phyloP scores from a whole-genome alignment of 2,888 invertebrate species.

The Aradus depressus region DNA sequence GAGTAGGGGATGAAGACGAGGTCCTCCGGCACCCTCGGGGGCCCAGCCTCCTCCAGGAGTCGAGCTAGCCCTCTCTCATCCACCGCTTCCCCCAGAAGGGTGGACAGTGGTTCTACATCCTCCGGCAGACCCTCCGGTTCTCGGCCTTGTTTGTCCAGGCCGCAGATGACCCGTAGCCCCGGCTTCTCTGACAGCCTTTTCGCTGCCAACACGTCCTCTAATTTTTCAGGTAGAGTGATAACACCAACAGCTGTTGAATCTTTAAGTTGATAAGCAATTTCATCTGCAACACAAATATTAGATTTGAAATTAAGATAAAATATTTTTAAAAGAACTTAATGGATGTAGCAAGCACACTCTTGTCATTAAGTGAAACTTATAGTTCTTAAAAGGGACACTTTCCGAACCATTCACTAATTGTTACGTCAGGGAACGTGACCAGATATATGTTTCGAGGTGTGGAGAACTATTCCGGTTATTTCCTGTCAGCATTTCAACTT shows the following conservation, averaged over 20 bases:
- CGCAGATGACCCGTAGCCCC: slow-evolving; percentile 13
- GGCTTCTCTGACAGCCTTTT: slow-evolving; percentile 8
- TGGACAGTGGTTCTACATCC: slow-evolving; percentile 1
- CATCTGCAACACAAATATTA: slow-evolving; percentile 17
- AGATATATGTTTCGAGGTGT: too few relatives aligned
- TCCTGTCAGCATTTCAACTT: too few relatives aligned
- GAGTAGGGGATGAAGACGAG: slow-evolving; percentile 21
- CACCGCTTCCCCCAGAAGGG: background rate
- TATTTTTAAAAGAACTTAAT: too few relatives aligned
- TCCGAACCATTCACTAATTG: too few relatives aligned
- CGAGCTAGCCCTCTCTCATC: background rate
- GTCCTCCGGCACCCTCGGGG: background rate
- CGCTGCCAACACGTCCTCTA: slow-evolving; percentile 16
- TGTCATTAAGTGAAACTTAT: too few relatives aligned
- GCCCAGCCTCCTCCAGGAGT: background rate
- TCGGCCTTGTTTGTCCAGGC: slow-evolving; percentile 16
- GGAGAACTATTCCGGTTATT: too few relatives aligned
- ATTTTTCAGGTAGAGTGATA: slow-evolving; percentile 15
- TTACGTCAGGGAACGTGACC: too few relatives aligned
- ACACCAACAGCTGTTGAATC: slow-evolving; percentile 14
- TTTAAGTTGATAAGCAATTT: slow-evolving; percentile 22
- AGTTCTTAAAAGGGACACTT: too few relatives aligned
- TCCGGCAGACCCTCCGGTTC: slow-evolving; percentile 10
- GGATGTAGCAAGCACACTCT: too few relatives aligned
- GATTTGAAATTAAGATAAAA: background rate